Evolutionary conservation across 1,140 invertebrate species (phyloP).

Genomic region (Microplitis mediator): DNA sequence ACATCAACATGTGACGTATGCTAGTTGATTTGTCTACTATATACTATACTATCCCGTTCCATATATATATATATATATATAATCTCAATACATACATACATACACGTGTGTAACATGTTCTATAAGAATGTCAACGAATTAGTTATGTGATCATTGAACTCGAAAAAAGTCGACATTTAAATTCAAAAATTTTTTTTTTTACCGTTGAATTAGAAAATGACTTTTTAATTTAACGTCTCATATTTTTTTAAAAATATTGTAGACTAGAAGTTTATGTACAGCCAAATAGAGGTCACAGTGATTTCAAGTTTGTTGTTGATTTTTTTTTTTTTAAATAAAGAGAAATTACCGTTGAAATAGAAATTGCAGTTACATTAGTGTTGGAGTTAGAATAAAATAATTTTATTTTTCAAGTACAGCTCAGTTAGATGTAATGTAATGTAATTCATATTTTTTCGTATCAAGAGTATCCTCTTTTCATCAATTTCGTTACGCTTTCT

Average conservation of each 20-base stretch:
- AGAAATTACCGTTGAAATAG: no score
- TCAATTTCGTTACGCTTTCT: conserved; percentile 58
- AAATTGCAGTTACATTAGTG: no score
- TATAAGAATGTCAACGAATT: conserved; percentile 7
- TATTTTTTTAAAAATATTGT: no score
- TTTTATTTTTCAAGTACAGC: conserved; percentile 41
- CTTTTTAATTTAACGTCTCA: neutral
- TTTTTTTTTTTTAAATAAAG: no score
- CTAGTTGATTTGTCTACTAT: neutral
- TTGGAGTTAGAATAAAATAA: no score
- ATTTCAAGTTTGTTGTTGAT: no score
- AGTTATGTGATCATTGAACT: conserved; percentile 5
- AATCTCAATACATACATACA: neutral
- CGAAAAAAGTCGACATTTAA: conserved; percentile 22
- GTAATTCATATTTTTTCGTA: neutral
- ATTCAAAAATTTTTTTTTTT: neutral
- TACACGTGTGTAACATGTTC: neutral
- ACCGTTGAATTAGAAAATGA: neutral
- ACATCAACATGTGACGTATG: conserved; percentile 20
- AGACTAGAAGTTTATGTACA: no score
- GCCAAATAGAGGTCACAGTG: no score
- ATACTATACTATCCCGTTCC: no score
- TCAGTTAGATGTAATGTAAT: neutral
- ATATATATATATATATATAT: no score
- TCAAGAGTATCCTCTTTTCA: conserved; percentile 13